A percentile compares a stretch with the other conserved stretches of the same genome.
These are phyloP conservation scores for Pipa parva DNA, from an alignment of 2,113 vertebrate species.

Conservation along the genomic window DNA sequence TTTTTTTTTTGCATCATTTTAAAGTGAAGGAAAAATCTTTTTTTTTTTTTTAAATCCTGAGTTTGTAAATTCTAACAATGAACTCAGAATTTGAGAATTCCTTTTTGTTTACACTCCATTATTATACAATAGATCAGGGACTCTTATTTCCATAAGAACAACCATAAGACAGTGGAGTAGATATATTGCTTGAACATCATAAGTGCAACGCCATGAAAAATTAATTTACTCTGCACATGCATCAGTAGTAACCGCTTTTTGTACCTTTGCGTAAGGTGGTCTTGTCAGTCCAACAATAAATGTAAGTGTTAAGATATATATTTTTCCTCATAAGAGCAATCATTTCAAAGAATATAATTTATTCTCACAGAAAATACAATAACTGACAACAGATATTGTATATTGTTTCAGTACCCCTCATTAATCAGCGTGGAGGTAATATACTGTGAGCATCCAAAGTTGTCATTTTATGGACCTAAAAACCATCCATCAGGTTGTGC, in stretches of 20 bases:
- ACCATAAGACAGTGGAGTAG: too few relatives aligned
- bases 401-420: constrained; percentile 18
- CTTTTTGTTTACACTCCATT: too few relatives aligned
- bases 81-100: too few relatives aligned
- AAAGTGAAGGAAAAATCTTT: too few relatives aligned
- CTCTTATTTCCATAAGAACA: too few relatives aligned
- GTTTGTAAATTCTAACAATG: too few relatives aligned
- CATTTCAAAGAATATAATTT: constrained; percentile 21
- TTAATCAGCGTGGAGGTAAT: constrained; percentile 28
- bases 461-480: constrained; percentile 24
- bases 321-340: constrained; percentile 33
- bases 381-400: constrained; percentile 13
- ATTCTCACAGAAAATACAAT: constrained; percentile 28
- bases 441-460: constrained; percentile 23
- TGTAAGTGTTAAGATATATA: constrained; percentile 29
- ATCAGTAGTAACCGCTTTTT: constrained; percentile 14
- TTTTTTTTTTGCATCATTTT: too few relatives aligned
- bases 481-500: constrained; percentile 29
- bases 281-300: constrained; percentile 13
- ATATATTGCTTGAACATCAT: background rate
- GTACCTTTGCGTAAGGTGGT: constrained; percentile 13
- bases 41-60: too few relatives aligned
- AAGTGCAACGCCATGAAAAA: background rate
- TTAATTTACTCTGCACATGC: constrained; percentile 14
- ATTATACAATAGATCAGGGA: too few relatives aligned